Conservation (phyloP, 2,113 vertebrate species). For the Callorhinus ursinus region DNA sequence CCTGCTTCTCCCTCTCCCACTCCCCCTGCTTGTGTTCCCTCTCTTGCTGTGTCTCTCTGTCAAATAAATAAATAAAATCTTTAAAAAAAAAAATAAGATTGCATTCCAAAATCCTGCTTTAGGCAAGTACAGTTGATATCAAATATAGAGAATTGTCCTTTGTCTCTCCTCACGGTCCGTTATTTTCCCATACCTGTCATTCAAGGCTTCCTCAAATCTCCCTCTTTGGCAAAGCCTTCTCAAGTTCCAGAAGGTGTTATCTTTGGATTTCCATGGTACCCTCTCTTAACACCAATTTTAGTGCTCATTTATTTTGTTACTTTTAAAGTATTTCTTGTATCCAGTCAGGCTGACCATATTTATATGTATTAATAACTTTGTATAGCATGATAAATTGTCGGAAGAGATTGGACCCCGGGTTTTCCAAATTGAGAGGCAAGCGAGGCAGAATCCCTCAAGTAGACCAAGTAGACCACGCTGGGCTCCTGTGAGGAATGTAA, state of each 20-base stretch:
- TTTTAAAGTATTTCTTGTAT: slow-evolving; percentile 30
- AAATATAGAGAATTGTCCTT: not conserved
- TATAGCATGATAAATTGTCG: not conserved
- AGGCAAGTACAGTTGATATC: not conserved
- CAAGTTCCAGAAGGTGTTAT: not conserved
- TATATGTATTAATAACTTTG: not conserved
- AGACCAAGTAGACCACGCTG: not conserved
- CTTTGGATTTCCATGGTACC: not conserved
- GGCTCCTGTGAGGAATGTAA: not conserved
- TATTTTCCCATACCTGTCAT: not conserved
- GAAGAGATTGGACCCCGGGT: not conserved
- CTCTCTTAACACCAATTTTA: not conserved
- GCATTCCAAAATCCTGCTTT: not conserved
- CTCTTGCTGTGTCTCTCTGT: too few species aligned
- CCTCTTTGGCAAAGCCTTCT: not conserved
- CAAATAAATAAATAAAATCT: too few species aligned
- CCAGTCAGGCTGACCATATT: not conserved
- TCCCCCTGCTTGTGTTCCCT: too few species aligned
- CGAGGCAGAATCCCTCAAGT: not conserved
- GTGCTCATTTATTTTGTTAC: not conserved
- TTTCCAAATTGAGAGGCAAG: not conserved
- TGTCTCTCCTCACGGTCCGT: not conserved
- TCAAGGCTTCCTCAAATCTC: not conserved
- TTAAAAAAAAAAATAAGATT: not conserved
- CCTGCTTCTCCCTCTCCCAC: too few species aligned